These are phyloP conservation scores for Drosophila baimaii DNA, from an alignment of 1,140 invertebrate species.

Conservation along the genomic window DNA sequence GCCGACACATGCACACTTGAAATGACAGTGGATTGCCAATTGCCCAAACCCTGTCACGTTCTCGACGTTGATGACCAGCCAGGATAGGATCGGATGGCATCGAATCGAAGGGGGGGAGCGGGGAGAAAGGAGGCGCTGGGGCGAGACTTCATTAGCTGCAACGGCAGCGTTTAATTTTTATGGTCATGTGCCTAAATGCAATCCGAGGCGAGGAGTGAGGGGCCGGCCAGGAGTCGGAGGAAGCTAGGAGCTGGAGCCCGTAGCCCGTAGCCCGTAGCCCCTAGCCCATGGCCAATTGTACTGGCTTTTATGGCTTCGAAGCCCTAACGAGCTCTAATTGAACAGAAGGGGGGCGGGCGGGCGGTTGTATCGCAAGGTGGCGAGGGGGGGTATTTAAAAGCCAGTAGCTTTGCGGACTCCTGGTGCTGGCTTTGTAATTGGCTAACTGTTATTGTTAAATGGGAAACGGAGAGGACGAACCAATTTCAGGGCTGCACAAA, in stretches of 20 bases:
- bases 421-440: conserved; percentile 63
- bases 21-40: conserved; percentile 66
- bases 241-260: no score
- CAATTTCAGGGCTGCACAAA: conserved; percentile 37
- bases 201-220: conserved; percentile 21
- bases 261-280: not conserved
- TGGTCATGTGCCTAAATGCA: conserved; percentile 76
- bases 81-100: conserved; percentile 14
- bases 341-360: conserved; percentile 42
- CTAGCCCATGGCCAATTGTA: conserved; percentile 40
- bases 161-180: conserved; percentile 76
- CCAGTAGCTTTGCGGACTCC: conserved; percentile 5
- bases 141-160: conserved; percentile 74
- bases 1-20: conserved; percentile 68
- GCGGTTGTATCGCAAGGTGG: conserved; percentile 4
- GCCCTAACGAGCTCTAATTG: conserved; percentile 74
- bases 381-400: conserved; percentile 1
- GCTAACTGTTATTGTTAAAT: conserved; percentile 79
- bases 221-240: no score
- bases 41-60: conserved; percentile 64
- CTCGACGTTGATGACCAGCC: conserved; percentile 50
- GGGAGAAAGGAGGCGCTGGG: not conserved
- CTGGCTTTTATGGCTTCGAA: conserved; percentile 75
- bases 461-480: conserved; percentile 39
- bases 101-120: not conserved